Conservation (phyloP, 37 sponge, comb jelly and placozoan species). For the Hexactinellida sp. region DNA sequence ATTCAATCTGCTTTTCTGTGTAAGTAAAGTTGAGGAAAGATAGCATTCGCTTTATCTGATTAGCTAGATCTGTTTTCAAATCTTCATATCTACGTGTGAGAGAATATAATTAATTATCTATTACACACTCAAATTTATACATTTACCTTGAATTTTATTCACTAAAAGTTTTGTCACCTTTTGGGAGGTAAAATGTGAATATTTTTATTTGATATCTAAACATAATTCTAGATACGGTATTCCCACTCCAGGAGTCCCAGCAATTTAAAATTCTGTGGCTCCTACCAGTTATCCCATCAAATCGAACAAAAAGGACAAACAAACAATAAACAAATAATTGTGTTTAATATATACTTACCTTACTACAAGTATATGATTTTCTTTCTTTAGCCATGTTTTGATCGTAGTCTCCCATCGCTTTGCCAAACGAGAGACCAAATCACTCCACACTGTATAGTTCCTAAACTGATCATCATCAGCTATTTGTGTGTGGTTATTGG, state of each 20-base stretch:
- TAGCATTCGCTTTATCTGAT: constrained; percentile 30
- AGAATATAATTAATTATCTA: not conserved
- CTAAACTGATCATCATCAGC: not conserved
- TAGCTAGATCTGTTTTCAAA: not conserved
- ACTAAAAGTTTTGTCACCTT: too few species aligned
- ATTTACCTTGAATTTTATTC: too few species aligned
- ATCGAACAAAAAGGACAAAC: too few species aligned
- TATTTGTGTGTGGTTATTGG: not conserved
- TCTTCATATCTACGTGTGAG: not conserved
- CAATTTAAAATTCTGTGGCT: too few species aligned
- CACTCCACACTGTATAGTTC: not conserved
- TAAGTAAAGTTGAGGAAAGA: constrained; percentile 26
- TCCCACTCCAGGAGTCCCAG: too few species aligned
- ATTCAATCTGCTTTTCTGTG: constrained; percentile 16
- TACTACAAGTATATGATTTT: not conserved
- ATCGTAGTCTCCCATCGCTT: not conserved
- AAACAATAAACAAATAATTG: too few species aligned
- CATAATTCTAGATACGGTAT: too few species aligned
- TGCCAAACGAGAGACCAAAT: not conserved
- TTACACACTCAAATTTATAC: too few species aligned
- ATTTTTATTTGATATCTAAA: too few species aligned
- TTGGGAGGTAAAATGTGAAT: too few species aligned
- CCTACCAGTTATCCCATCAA: too few species aligned
- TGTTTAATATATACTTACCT: not conserved
- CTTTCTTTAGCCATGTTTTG: not conserved